These are phyloP conservation scores for Hyphantria cunea DNA, from an alignment of 1,140 invertebrate species.

Conservation along the genomic window DNA sequence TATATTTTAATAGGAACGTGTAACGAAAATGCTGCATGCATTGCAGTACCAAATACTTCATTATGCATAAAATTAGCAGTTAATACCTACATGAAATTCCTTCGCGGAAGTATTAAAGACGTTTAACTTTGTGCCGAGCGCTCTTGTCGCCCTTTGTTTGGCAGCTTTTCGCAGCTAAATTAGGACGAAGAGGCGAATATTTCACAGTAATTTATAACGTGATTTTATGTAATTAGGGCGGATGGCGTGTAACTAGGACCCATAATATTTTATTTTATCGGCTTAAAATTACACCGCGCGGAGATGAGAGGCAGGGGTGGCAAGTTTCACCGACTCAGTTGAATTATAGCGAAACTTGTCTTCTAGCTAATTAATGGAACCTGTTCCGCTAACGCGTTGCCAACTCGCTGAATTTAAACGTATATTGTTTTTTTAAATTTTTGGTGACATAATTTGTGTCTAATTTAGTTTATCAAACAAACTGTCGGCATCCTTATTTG, in stretches of 20 bases:
- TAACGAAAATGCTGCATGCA: constrained; percentile 12
- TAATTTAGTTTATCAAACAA: constrained; percentile 6
- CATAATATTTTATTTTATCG: constrained; percentile 80
- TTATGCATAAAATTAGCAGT: constrained; percentile 63
- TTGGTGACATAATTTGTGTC: constrained; percentile 34
- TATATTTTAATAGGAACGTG: constrained; percentile 14
- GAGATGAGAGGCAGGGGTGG: constrained; percentile 61
- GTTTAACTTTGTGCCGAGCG: constrained; percentile 60
- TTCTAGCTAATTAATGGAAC: constrained; percentile 76
- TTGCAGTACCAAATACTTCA: constrained; percentile 48
- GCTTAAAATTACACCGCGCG: constrained; percentile 69
- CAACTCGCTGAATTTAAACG: constrained; percentile 58
- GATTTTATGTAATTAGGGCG: constrained; percentile 73
- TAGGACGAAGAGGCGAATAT: constrained; percentile 61
- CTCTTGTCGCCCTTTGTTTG: constrained; percentile 69
- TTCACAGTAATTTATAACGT: constrained; percentile 70
- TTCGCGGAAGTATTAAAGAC: constrained; percentile 61
- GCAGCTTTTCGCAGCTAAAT: constrained; percentile 64
- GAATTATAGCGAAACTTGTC: constrained; percentile 78
- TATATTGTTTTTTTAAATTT: constrained; percentile 58
- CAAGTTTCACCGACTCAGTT: constrained; percentile 64
- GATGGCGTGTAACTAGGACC: constrained; percentile 60
- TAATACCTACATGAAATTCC: constrained; percentile 54
- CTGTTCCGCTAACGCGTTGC: constrained; percentile 57
- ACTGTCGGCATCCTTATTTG: constrained; percentile 6